A percentile compares a stretch with the other conserved stretches of the same genome.
Evolutionary conservation across 2,888 invertebrate species (phyloP).

Genomic region (Brachypterus glaber): DNA sequence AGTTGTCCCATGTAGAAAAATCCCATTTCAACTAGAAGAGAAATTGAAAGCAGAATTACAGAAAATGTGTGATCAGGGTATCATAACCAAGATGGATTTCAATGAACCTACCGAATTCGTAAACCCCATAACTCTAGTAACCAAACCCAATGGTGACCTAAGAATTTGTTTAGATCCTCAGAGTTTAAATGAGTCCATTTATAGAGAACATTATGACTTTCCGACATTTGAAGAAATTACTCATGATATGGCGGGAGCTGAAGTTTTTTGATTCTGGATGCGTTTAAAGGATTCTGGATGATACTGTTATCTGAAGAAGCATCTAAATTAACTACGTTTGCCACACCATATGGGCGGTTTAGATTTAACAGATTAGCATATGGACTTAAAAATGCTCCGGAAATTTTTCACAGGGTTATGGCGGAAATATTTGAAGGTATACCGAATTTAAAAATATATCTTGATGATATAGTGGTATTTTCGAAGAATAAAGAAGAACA

Average conservation of each 20-base stretch:
- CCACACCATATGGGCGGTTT: too few relatives aligned
- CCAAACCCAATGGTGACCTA: conserved; percentile 14
- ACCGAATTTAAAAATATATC: too few relatives aligned
- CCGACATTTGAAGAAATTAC: conserved; percentile 13
- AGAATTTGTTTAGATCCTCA: conserved; percentile 14
- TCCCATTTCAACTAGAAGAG: conserved; percentile 3
- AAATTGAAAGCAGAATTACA: conserved; percentile 2
- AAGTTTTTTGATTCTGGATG: too few relatives aligned
- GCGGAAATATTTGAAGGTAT: too few relatives aligned
- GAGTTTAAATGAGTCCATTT: conserved; percentile 11
- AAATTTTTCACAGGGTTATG: too few relatives aligned
- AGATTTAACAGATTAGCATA: too few relatives aligned
- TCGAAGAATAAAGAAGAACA: too few relatives aligned
- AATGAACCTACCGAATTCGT: conserved; percentile 17
- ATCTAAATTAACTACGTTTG: too few relatives aligned
- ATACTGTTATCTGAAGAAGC: too few relatives aligned
- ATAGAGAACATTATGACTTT: conserved; percentile 7
- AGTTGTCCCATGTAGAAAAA: background rate
- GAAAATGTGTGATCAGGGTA: background rate
- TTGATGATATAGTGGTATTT: too few relatives aligned
- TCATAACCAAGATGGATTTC: conserved; percentile 1
- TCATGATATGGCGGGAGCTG: conserved; percentile 3
- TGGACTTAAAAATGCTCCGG: too few relatives aligned
- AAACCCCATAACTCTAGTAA: conserved; percentile 16
- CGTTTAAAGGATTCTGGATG: too few relatives aligned